phyloP scores from a whole-genome alignment of 2,113 vertebrate species.

The Malurus elegans region DNA sequence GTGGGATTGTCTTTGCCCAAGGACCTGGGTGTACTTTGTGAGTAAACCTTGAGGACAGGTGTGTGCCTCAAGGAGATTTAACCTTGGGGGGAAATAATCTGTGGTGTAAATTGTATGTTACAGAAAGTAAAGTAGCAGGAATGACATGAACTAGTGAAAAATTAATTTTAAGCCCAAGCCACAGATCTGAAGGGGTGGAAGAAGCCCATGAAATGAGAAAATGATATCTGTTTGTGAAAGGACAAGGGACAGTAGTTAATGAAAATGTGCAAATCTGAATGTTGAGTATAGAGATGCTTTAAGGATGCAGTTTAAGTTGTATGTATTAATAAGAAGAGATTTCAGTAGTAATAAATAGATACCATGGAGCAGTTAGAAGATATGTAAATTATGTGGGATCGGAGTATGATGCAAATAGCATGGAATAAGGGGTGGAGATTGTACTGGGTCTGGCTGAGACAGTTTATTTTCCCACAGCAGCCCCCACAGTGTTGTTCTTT shows the following conservation, averaged over 20 bases:
- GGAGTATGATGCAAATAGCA: background rate
- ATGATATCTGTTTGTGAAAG: background rate
- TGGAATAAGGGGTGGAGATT: background rate
- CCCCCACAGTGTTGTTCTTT: background rate
- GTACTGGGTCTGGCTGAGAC: background rate
- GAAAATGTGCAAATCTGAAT: background rate
- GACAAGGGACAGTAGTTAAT: background rate
- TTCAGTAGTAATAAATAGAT: background rate
- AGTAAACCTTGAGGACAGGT: background rate
- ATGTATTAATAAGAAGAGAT: background rate
- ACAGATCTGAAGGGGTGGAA: background rate
- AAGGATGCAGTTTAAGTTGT: background rate
- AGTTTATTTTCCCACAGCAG: background rate
- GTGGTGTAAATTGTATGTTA: background rate
- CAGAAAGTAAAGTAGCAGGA: background rate
- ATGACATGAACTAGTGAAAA: background rate
- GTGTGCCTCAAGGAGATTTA: background rate
- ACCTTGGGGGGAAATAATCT: background rate
- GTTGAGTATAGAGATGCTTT: background rate
- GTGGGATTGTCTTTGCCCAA: background rate
- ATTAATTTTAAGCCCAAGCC: background rate
- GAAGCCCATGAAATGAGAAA: background rate
- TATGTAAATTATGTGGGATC: background rate
- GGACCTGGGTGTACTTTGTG: background rate
- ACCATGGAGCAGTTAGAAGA: background rate